These are phyloP conservation scores for Hirudinaria manillensis DNA, from an alignment of 2,888 invertebrate genomes.

Conservation along the genomic window DNA sequence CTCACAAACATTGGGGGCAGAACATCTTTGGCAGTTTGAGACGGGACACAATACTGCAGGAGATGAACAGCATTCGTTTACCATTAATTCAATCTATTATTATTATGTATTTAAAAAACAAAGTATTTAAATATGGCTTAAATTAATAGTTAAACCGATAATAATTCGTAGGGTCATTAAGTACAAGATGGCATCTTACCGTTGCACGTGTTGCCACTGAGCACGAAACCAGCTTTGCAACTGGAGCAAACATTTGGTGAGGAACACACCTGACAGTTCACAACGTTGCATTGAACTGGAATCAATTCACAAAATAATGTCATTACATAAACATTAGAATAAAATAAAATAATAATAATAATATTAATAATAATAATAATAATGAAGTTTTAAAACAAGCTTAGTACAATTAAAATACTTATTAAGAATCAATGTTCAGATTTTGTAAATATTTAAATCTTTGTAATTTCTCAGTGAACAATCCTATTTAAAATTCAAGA, in stretches of 20 bases:
- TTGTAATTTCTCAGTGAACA: no score
- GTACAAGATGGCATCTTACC: neutral
- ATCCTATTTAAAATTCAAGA: no score
- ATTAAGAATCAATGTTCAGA: neutral
- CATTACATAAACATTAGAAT: no score
- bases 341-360: neutral
- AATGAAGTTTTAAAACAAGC: neutral
- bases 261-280: conserved; percentile 8
- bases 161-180: neutral
- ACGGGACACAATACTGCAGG: neutral
- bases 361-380: neutral
- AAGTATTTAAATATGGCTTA: no score
- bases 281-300: neutral
- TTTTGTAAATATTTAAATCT: no score
- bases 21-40: conserved; percentile 10
- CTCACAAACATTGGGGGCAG: neutral
- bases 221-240: neutral
- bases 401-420: neutral
- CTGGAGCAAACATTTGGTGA: neutral
- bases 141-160: no score
- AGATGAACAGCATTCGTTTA: no score
- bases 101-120: no score
- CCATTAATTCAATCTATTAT: no score
- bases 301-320: no score
- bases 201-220: neutral